A percentile compares a stretch with the other conserved stretches of the same genome.
Conservation (phyloP, 2,888 invertebrate genomes). For the Drosophila maculinotata region DNA sequence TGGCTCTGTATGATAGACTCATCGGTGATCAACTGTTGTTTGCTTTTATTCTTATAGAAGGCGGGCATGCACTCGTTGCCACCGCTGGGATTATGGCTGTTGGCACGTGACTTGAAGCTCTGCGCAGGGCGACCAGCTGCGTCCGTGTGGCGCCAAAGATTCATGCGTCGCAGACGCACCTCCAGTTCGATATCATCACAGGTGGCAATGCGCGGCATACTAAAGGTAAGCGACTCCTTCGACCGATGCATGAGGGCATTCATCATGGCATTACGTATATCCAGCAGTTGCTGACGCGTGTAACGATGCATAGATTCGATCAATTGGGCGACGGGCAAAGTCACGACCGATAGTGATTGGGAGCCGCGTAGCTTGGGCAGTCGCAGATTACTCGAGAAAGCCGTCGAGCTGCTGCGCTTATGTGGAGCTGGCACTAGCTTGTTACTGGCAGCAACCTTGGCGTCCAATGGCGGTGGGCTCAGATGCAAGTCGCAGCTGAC, state of each 20-base stretch:
- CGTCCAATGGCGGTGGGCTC: constrained; percentile 48
- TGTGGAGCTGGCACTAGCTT: constrained; percentile 9
- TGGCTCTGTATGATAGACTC: constrained; percentile 82
- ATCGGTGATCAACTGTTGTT: constrained; percentile 66
- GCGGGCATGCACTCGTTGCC: constrained; percentile 82
- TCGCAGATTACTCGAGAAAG: constrained; percentile 10
- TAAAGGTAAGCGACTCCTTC: constrained; percentile 50
- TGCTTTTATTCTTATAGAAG: constrained; percentile 79
- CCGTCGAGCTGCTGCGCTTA: not conserved
- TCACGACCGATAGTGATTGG: constrained; percentile 11
- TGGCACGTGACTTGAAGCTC: constrained; percentile 25
- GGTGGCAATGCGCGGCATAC: constrained; percentile 74
- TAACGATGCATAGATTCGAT: constrained; percentile 55
- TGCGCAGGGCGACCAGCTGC: constrained; percentile 11
- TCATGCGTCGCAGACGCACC: constrained; percentile 74
- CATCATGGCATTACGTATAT: constrained; percentile 77
- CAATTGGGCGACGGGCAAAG: constrained; percentile 7
- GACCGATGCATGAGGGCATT: constrained; percentile 54
- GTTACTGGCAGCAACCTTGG: constrained; percentile 5
- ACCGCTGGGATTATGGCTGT: constrained; percentile 26
- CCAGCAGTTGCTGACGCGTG: constrained; percentile 68
- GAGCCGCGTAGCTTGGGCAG: constrained; percentile 33
- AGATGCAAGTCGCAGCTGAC: constrained; percentile 77
- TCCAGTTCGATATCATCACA: constrained; percentile 81
- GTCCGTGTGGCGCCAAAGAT: constrained; percentile 66